Conservation (phyloP, 2,113 vertebrate genomes). For the Cyanoderma ruficeps region DNA sequence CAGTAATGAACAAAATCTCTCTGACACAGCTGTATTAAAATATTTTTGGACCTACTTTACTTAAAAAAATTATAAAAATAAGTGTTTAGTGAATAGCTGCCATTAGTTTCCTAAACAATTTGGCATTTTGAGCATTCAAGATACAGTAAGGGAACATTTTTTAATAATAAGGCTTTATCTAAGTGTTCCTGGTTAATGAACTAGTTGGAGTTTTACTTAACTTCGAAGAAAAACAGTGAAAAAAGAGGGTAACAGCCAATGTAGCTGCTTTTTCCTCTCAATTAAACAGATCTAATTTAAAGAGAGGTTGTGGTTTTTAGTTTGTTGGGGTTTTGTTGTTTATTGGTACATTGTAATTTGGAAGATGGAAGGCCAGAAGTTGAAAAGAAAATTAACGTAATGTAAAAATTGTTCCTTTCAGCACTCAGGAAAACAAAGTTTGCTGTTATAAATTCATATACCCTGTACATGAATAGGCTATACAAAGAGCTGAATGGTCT, state of each 20-base stretch:
- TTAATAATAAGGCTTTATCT: not conserved
- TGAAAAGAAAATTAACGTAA: not conserved
- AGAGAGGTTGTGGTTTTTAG: accelerated
- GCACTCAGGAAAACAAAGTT: not conserved
- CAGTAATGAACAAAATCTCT: not conserved
- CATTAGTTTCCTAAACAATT: not conserved
- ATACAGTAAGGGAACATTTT: not conserved
- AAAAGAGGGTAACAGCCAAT: not conserved
- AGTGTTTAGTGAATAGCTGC: not conserved
- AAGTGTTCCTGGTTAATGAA: not conserved
- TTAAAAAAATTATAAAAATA: not conserved
- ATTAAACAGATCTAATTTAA: not conserved
- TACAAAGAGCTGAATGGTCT: not conserved
- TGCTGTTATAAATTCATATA: not conserved
- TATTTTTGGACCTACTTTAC: not conserved
- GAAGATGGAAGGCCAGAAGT: not conserved
- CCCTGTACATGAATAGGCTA: not conserved
- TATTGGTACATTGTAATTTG: not conserved
- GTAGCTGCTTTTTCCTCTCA: not conserved
- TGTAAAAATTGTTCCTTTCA: not conserved
- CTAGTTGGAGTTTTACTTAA: not conserved
- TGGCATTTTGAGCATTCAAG: not conserved
- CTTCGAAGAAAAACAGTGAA: not conserved
- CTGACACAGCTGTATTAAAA: not conserved
- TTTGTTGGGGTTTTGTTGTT: not conserved